phyloP scores from a whole-genome alignment of 2,797 vertebrate species.

The Acipenser transmontanus region DNA sequence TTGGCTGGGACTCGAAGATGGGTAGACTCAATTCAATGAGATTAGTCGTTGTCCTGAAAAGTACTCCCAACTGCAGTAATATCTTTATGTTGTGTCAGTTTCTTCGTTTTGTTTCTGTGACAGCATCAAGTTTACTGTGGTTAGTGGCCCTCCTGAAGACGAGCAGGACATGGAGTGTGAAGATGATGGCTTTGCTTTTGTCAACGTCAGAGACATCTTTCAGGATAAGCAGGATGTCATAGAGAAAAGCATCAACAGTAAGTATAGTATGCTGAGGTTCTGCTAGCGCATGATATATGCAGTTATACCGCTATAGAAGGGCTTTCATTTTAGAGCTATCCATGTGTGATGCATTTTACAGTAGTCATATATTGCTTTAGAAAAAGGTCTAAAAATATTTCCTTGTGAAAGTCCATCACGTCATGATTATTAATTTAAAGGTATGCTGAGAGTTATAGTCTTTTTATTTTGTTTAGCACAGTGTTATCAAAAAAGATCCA shows the following conservation, averaged over 20 bases:
- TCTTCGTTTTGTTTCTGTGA: not conserved
- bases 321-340: not conserved
- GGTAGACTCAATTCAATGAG: not conserved
- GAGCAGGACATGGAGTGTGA: constrained; percentile 82
- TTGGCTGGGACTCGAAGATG: not conserved
- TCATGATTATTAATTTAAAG: constrained; percentile 74
- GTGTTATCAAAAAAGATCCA: constrained; percentile 66
- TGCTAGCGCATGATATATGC: not conserved
- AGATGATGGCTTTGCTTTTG: constrained; percentile 68
- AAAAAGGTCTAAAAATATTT: constrained; percentile 19
- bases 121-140: constrained; percentile 64
- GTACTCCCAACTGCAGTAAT: not conserved
- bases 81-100: not conserved
- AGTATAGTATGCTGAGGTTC: constrained; percentile 10
- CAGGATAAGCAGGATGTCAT: constrained; percentile 56
- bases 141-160: constrained; percentile 77
- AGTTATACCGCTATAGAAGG: not conserved
- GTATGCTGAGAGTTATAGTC: constrained; percentile 61
- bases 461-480: constrained; percentile 25
- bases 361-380: no score
- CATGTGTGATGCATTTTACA: not conserved
- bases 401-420: constrained; percentile 56
- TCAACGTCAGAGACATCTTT: constrained; percentile 64
- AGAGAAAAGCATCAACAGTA: constrained; percentile 65
- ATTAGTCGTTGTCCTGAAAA: constrained; percentile 6